Conservation (phyloP, 2,888 invertebrate genomes). For the Phengaris arion region DNA sequence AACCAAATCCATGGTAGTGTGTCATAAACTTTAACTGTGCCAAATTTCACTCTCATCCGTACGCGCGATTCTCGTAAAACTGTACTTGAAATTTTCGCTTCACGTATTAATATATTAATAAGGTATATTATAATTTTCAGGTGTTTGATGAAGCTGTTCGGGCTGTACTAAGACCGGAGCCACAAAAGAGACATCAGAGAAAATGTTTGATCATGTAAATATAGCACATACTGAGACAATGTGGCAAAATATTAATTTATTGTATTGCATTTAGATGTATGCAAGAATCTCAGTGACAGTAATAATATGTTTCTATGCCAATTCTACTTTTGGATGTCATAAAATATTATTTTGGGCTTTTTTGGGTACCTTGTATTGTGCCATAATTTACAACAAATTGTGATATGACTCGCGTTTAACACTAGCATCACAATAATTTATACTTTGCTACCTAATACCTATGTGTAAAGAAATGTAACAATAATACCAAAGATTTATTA, state of each 20-base stretch:
- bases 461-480: slow-evolving; percentile 28
- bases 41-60: too few species aligned
- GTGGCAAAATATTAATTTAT: slow-evolving; percentile 38
- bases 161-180: slow-evolving; percentile 97
- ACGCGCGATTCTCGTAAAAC: too few species aligned
- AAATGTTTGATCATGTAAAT: slow-evolving; percentile 91
- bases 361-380: slow-evolving; percentile 43
- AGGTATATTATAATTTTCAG: slow-evolving; percentile 64
- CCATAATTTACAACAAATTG: slow-evolving; percentile 46
- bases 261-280: slow-evolving; percentile 37
- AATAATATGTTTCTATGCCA: slow-evolving; percentile 77
- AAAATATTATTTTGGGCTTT: slow-evolving; percentile 3
- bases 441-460: slow-evolving; percentile 26
- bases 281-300: slow-evolving; percentile 71
- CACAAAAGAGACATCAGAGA: slow-evolving; percentile 95
- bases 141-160: slow-evolving; percentile 99
- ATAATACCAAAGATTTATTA: slow-evolving; percentile 74
- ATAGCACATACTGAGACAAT: slow-evolving; percentile 41
- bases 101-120: too few species aligned
- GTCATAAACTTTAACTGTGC: too few species aligned
- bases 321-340: slow-evolving; percentile 27
- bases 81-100: too few species aligned
- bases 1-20: too few species aligned
- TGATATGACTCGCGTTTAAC: slow-evolving; percentile 40
- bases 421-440: slow-evolving; percentile 56